A percentile compares a stretch with the other conserved stretches of the same genome.
phyloP scores from a whole-genome alignment of 2,113 vertebrate species.

The Mesoclemmys tuberculata region DNA sequence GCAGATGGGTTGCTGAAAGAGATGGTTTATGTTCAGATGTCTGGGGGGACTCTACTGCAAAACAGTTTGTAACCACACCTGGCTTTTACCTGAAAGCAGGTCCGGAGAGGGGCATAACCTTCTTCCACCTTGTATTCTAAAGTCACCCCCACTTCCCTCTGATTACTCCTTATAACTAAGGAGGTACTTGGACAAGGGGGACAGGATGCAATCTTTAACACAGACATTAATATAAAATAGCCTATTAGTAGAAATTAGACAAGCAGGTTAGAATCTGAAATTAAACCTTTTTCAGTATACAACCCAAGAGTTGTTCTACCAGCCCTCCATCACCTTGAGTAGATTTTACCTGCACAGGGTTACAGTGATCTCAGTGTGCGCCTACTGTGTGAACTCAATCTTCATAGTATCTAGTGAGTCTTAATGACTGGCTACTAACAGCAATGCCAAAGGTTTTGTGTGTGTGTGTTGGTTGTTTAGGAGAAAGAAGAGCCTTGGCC shows the following conservation, averaged over 20 bases:
- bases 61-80: not conserved
- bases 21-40: not conserved
- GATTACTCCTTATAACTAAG: not conserved
- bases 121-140: not conserved
- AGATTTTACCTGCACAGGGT: not conserved
- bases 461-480: not conserved
- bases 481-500: not conserved
- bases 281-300: not conserved
- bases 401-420: not conserved
- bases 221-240: not conserved
- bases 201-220: not conserved
- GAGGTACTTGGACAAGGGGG: not conserved
- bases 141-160: not conserved
- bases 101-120: not conserved
- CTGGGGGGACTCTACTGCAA: not conserved
- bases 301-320: not conserved
- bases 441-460: not conserved
- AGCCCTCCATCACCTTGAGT: not conserved
- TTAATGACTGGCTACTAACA: not conserved
- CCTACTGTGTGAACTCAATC: not conserved
- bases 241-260: not conserved
- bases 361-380: not conserved
- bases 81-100: not conserved
- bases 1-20: not conserved
- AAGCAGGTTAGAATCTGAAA: not conserved